Base-by-base conservation (phyloP, 2,113 vertebrate species). In the Megalops atlanticus region DNA sequence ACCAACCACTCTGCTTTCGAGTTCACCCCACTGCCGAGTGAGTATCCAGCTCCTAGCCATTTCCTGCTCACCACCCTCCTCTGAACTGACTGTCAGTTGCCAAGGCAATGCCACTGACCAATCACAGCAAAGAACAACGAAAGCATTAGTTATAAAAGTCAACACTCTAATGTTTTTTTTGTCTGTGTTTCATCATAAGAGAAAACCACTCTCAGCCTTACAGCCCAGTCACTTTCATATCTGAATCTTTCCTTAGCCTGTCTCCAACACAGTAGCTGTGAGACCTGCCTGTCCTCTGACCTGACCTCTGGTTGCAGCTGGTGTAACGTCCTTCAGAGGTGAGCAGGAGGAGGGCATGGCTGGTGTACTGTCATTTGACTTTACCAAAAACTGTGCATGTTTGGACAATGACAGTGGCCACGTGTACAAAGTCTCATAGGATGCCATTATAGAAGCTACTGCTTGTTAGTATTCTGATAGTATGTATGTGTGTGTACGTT, bases 291-390 rank as follows among this genome's bases (percentile, higher is more conserved):
- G 31, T 89, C 91, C 77, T 96, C 96, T 0, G 94, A 94, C 87
- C 47, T 95, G 84, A 95, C 94, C 47, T 94, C 94, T 70, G 94
- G 93, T 89, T 99, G 98, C 74, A 96, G 94, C 83, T 99, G 98
- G 98, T 99, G 98, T 81, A 96, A 97, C 41, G 95, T 96, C 41
- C 92, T 99, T 78, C 97, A 98, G 86, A 96, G 97, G 98, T 99
- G 89, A 76, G 72, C 64, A 0, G 54, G 27, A 4, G 21, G 72
- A 81, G 2, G 24, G 15, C 10, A n/a, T 21, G 0, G n/a, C 27
- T 41, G 1, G 8, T 7, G 14, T 52, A 18, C 4, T 18, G 21
- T 52, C 49, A 49, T 49, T 12, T 49, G 12, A 49, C 47, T 14
- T 41, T 2, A 40, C 38, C 33, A 73, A 11, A 0, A 3, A 39